Percentiles rank a stretch among this genome's conserved stretches.
Evolutionary conservation across 2,113 vertebrate genomes (phyloP).

Genomic region (Mesoclemmys tuberculata): DNA sequence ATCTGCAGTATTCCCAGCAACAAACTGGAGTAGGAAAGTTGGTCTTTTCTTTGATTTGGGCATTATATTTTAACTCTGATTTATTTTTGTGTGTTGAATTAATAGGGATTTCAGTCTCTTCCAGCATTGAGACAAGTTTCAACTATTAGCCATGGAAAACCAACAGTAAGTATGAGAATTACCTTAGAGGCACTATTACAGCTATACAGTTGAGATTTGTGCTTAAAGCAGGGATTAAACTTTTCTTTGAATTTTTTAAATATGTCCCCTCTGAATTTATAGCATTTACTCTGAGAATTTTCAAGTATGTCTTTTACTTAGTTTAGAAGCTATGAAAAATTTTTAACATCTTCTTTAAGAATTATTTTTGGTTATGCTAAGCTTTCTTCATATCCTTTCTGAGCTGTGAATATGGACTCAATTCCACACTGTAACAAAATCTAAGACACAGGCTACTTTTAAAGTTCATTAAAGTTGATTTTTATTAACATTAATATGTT

Average conservation of each 20-base stretch:
- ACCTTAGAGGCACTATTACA: neutral
- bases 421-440: neutral
- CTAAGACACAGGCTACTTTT: neutral
- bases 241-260: neutral
- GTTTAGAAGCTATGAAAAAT: neutral
- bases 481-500: neutral
- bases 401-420: neutral
- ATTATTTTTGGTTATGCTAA: neutral
- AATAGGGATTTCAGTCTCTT: constrained; percentile 66
- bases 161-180: constrained; percentile 76
- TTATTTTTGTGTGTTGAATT: constrained; percentile 40
- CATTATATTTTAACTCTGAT: neutral
- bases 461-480: neutral
- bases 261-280: neutral
- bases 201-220: neutral
- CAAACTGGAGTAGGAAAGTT: neutral
- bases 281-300: neutral
- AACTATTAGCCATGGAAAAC: constrained; percentile 59
- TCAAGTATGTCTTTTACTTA: neutral
- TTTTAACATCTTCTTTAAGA: neutral
- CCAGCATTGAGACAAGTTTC: constrained; percentile 57
- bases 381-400: neutral
- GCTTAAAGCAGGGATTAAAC: neutral
- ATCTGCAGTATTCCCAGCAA: neutral
- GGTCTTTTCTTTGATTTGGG: neutral